Percentiles rank a stretch among this genome's conserved stretches.
Evolutionary conservation across 2,797 vertebrate genomes (phyloP).

Genomic region (Pseudomugil tenellus): DNA sequence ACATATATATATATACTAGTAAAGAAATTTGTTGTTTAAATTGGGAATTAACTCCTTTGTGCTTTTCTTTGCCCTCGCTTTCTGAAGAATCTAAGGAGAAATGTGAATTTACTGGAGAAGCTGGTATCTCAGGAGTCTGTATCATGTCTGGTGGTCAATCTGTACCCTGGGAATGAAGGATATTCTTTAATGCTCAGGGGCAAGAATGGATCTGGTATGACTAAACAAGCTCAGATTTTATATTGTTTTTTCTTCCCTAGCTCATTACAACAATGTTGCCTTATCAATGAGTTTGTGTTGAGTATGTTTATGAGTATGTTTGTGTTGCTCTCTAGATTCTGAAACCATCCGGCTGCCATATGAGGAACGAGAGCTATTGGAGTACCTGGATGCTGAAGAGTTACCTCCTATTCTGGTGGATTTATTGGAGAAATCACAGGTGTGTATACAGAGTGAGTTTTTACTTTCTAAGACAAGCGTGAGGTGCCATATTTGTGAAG

Average conservation of each 20-base stretch:
- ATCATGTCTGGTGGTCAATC: constrained; percentile 96
- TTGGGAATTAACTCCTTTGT: background rate
- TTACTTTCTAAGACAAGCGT: background rate
- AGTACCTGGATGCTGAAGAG: constrained; percentile 97
- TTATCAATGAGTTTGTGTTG: background rate
- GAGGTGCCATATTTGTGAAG: background rate
- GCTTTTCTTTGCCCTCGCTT: constrained; percentile 1
- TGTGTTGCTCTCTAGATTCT: constrained; percentile 85
- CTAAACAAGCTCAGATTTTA: background rate
- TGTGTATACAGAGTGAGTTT: constrained; percentile 50
- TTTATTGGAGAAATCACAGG: constrained; percentile 99
- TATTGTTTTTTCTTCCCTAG: background rate
- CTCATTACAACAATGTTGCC: background rate
- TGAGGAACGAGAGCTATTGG: constrained; percentile 96
- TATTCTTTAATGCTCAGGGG: constrained; percentile 99
- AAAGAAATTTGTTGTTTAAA: background rate
- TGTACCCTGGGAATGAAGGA: constrained; percentile 98
- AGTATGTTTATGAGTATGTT: no score
- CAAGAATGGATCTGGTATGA: constrained; percentile 97
- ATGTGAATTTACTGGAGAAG: constrained; percentile 99
- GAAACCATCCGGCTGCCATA: constrained; percentile 98
- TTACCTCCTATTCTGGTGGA: constrained; percentile 97
- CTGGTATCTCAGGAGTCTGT: constrained; percentile 95
- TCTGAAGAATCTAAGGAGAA: constrained; percentile 95
- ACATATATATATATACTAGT: background rate